A percentile compares a stretch with the other conserved stretches of the same genome.
Evolutionary conservation across 2,888 invertebrate genomes (phyloP).

Genomic region (Tryphoninae sp.): DNA sequence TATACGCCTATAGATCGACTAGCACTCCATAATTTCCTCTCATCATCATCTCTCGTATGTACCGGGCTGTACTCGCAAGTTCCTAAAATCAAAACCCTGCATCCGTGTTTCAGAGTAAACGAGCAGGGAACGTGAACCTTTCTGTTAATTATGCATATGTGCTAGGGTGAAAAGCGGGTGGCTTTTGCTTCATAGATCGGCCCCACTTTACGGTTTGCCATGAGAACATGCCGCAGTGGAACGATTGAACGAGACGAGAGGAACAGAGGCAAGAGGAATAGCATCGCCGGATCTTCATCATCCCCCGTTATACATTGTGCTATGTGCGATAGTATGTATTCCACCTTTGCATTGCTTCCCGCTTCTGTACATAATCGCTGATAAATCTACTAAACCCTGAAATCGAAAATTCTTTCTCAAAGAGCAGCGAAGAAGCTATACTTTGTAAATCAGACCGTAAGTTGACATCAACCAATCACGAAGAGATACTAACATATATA

Average conservation of each 20-base stretch:
- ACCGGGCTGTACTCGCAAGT: conserved; percentile 3
- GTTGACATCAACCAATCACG: too few relatives aligned
- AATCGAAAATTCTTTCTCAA: too few relatives aligned
- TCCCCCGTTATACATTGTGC: not conserved
- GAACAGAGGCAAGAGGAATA: not conserved
- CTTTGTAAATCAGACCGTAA: too few relatives aligned
- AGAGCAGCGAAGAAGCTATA: too few relatives aligned
- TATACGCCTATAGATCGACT: conserved; percentile 14
- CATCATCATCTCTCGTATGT: conserved; percentile 9
- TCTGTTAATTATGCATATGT: conserved; percentile 48
- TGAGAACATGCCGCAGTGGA: not conserved
- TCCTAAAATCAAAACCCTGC: conserved; percentile 55
- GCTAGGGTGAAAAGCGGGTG: not conserved
- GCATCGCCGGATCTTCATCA: conserved; percentile 27
- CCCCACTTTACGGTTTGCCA: conserved; percentile 16
- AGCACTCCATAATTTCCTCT: conserved; percentile 46
- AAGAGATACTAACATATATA: too few relatives aligned
- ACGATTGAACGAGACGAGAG: conserved; percentile 5
- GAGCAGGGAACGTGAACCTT: conserved; percentile 24
- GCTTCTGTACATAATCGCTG: too few relatives aligned
- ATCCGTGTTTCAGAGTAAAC: conserved; percentile 26
- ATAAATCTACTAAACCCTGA: too few relatives aligned
- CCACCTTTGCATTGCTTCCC: too few relatives aligned
- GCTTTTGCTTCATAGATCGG: conserved; percentile 21
- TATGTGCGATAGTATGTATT: not conserved